Evolutionary conservation across 2,888 invertebrate species (phyloP).

Genomic region (Lacanobia oleracea): DNA sequence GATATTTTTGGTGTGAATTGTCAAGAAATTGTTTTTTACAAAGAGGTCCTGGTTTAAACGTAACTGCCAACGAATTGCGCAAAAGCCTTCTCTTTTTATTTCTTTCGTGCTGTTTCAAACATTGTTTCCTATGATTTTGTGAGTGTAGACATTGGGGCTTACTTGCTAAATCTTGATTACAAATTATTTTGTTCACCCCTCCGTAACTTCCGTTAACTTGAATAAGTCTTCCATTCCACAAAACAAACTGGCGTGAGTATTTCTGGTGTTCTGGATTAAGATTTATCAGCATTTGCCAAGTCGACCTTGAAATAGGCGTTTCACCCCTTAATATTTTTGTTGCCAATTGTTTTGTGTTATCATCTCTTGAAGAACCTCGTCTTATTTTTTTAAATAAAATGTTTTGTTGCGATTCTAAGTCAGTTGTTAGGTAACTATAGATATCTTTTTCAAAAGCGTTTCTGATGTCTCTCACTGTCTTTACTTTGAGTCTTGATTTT

Average conservation of each 20-base stretch:
- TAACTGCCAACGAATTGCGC: constrained; percentile 78
- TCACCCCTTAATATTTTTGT: constrained; percentile 77
- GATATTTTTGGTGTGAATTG: constrained; percentile 82
- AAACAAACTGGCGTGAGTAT: constrained; percentile 78
- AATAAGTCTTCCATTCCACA: constrained; percentile 81
- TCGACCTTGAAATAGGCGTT: constrained; percentile 78
- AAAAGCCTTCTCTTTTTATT: constrained; percentile 75
- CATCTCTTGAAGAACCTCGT: constrained; percentile 76
- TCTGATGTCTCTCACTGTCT: constrained; percentile 83
- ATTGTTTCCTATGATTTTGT: constrained; percentile 55
- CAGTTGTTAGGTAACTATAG: constrained; percentile 72
- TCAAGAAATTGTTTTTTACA: constrained; percentile 86
- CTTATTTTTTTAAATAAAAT: constrained; percentile 81
- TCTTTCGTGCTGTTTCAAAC: constrained; percentile 53
- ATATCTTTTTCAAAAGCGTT: constrained; percentile 81
- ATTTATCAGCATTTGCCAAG: constrained; percentile 87
- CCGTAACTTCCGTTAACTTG: constrained; percentile 83
- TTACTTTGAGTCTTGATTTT: constrained; percentile 80
- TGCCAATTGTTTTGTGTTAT: constrained; percentile 78
- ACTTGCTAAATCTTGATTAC: constrained; percentile 74
- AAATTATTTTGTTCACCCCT: constrained; percentile 80
- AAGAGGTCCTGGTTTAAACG: constrained; percentile 91
- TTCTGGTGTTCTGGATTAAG: constrained; percentile 79
- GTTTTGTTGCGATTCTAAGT: constrained; percentile 81
- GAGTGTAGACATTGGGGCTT: constrained; percentile 55